These are phyloP conservation scores for Podargus strigoides DNA, from an alignment of 2,797 vertebrate species.

Conservation along the genomic window DNA sequence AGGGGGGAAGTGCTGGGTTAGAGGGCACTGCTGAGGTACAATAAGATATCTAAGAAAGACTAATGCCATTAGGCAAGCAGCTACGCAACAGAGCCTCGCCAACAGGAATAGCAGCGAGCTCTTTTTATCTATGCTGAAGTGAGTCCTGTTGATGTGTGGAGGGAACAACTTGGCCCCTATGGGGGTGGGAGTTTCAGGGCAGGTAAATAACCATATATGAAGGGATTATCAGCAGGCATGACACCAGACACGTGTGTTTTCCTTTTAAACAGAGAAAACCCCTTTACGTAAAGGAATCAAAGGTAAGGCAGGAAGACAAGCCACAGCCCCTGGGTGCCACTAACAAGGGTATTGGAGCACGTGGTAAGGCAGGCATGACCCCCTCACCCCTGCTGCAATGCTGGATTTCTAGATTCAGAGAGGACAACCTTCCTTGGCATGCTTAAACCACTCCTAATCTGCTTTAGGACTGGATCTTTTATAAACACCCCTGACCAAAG, in stretches of 20 bases:
- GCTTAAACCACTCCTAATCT: conserved; percentile 64
- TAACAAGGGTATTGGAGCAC: too few species aligned
- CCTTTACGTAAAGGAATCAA: conserved; percentile 51
- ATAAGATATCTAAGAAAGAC: background rate
- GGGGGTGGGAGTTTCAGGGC: background rate
- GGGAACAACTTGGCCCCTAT: background rate
- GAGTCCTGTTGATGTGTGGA: background rate
- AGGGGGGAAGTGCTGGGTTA: background rate
- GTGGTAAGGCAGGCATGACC: conserved; percentile 38
- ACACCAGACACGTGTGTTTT: background rate
- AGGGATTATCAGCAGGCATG: background rate
- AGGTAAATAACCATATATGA: background rate
- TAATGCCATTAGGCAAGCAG: background rate
- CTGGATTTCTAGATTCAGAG: conserved; percentile 53
- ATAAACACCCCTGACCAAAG: conserved; percentile 53
- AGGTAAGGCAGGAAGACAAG: conserved; percentile 30
- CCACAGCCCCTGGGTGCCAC: background rate
- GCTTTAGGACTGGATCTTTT: conserved; percentile 53
- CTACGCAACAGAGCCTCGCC: accelerated
- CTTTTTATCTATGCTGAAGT: background rate
- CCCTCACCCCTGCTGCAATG: background rate
- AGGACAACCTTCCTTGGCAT: conserved; percentile 55
- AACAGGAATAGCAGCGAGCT: background rate
- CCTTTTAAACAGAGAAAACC: background rate
- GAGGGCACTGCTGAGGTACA: background rate